Evolutionary conservation across 2,888 invertebrate species (phyloP).

Genomic region (Piscicola geometra): DNA sequence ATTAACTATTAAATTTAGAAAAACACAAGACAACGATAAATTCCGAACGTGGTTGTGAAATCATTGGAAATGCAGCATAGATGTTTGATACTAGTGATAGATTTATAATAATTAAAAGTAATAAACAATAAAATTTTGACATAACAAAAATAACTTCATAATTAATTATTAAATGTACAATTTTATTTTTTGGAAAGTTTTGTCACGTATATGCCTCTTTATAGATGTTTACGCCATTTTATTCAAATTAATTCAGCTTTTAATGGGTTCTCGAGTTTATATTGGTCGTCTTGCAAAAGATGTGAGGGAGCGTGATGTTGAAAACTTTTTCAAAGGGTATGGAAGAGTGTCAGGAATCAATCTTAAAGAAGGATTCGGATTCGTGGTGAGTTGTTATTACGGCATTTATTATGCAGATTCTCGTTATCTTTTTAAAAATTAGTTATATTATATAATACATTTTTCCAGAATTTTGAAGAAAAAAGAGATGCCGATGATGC

Average conservation of each 20-base stretch:
- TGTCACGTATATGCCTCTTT: background rate
- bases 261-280: constrained; percentile 60
- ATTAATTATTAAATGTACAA: background rate
- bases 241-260: background rate
- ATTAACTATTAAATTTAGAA: background rate
- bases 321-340: constrained; percentile 92
- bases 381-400: constrained; percentile 72
- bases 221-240: background rate
- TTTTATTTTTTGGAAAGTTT: background rate
- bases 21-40: no score
- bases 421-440: background rate
- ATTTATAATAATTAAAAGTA: no score
- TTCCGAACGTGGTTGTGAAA: no score
- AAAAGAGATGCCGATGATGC: constrained; percentile 97
- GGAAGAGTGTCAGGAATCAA: constrained; percentile 86
- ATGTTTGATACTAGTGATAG: no score
- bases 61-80: no score
- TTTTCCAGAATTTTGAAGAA: constrained; percentile 81
- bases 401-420: constrained; percentile 52
- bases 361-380: constrained; percentile 94
- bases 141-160: constrained; percentile 1
- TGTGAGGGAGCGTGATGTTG: constrained; percentile 83
- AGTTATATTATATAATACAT: background rate
- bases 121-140: background rate
- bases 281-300: constrained; percentile 73